A percentile compares a stretch with the other conserved stretches of the same genome.
phyloP scores from a whole-genome alignment of 2,888 invertebrate species.

The Tuberolachnus salignus region DNA sequence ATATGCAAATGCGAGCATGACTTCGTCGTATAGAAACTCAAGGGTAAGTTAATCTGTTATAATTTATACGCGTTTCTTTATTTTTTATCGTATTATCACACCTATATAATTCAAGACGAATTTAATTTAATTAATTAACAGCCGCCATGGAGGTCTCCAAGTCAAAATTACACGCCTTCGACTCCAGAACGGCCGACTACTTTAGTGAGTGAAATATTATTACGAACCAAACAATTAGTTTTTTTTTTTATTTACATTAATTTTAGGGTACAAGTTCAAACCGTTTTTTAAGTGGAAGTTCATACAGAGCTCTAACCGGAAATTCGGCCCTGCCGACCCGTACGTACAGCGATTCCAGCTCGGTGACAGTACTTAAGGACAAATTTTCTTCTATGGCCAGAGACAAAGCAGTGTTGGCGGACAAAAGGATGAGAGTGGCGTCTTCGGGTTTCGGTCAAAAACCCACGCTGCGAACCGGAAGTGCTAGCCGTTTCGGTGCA shows the following conservation, averaged over 20 bases:
- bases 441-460: constrained; percentile 57
- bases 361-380: constrained; percentile 39
- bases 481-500: constrained; percentile 59
- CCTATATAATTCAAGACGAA: background rate
- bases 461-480: constrained; percentile 59
- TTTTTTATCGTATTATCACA: background rate
- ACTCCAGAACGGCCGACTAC: constrained; percentile 30
- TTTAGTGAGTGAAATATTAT: constrained; percentile 6
- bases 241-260: background rate
- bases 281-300: constrained; percentile 50
- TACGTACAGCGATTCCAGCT: constrained; percentile 24
- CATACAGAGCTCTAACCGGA: constrained; percentile 47
- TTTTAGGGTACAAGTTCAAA: constrained; percentile 37
- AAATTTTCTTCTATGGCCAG: constrained; percentile 49
- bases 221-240: no score
- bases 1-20: constrained; percentile 46
- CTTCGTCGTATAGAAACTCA: constrained; percentile 49
- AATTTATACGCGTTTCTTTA: background rate
- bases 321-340: constrained; percentile 44
- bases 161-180: constrained; percentile 30
- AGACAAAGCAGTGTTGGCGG: constrained; percentile 45
- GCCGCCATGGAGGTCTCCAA: constrained; percentile 55
- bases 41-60: constrained; percentile 27
- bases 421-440: constrained; percentile 51
- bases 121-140: constrained; percentile 7